Evolutionary conservation across 2,797 vertebrate species (phyloP).

Genomic region (Stomatorhinus walkeri): DNA sequence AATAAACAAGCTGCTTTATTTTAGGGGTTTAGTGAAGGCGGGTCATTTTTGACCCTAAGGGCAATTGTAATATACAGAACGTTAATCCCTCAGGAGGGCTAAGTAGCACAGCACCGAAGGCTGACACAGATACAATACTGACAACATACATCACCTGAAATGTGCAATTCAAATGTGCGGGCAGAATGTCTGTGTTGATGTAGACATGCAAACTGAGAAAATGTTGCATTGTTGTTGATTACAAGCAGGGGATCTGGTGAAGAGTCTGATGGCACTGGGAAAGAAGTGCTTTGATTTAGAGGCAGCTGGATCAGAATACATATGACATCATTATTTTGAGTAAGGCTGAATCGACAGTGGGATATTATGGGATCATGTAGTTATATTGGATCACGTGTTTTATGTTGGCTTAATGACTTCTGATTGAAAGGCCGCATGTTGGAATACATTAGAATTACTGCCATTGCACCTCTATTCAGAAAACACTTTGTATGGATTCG

Average conservation of each 20-base stretch:
- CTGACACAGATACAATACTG: background rate
- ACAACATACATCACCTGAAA: background rate
- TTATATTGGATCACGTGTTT: background rate
- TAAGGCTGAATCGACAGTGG: background rate
- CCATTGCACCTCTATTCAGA: background rate
- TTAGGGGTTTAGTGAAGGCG: background rate
- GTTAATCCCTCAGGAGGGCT: background rate
- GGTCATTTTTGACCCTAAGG: background rate
- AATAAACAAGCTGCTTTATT: background rate
- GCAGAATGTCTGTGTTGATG: background rate
- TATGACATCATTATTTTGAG: background rate
- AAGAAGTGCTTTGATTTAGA: background rate
- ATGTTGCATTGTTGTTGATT: background rate
- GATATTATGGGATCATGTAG: background rate
- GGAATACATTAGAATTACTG: background rate
- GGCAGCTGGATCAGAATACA: background rate
- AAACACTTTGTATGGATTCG: background rate
- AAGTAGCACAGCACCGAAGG: background rate
- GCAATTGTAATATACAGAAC: background rate
- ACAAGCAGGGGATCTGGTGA: background rate
- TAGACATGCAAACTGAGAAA: background rate
- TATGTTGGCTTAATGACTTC: background rate
- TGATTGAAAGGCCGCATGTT: background rate
- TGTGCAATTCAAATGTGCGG: background rate
- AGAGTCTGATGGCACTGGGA: background rate